Conservation (phyloP, 2,113 vertebrate genomes). For the Pelvicachromis taeniatus region DNA sequence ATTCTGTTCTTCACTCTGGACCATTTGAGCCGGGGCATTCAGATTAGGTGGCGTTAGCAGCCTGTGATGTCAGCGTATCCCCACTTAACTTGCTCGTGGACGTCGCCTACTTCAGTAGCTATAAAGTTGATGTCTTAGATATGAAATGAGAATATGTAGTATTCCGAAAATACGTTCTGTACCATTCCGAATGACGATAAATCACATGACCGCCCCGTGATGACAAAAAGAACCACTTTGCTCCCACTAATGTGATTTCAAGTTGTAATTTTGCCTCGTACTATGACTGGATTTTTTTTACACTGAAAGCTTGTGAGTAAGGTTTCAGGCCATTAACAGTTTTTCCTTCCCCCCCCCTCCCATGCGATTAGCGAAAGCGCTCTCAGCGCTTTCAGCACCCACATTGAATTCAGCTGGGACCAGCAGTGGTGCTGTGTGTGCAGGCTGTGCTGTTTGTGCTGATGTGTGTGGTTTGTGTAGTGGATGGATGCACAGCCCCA, state of each 20-base stretch:
- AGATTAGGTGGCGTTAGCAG: conserved; percentile 10
- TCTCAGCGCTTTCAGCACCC: conserved; percentile 33
- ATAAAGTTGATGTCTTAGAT: background rate
- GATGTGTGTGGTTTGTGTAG: conserved; percentile 58
- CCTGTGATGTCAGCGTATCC: conserved; percentile 10
- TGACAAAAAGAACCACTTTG: conserved; percentile 36
- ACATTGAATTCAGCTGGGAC: conserved; percentile 21
- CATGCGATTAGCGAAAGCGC: conserved; percentile 23
- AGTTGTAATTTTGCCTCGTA: conserved; percentile 28
- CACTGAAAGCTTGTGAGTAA: conserved; percentile 18
- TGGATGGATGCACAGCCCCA: conserved; percentile 22
- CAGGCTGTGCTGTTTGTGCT: conserved; percentile 37
- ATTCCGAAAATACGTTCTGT: background rate
- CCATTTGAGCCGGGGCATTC: conserved; percentile 29
- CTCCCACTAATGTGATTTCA: conserved; percentile 9
- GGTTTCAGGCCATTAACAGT: conserved; percentile 34
- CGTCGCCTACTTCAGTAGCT: background rate
- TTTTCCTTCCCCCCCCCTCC: background rate
- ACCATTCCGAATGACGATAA: conserved; percentile 3
- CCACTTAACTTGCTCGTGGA: background rate
- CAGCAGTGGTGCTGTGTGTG: conserved; percentile 18
- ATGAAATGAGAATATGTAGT: background rate
- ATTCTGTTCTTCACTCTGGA: conserved; percentile 29
- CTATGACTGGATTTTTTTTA: conserved; percentile 47
- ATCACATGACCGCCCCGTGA: background rate